Percentiles rank a stretch among this genome's conserved stretches.
Evolutionary conservation across 1,140 invertebrate species (phyloP).

Genomic region (Amyelois transitella): DNA sequence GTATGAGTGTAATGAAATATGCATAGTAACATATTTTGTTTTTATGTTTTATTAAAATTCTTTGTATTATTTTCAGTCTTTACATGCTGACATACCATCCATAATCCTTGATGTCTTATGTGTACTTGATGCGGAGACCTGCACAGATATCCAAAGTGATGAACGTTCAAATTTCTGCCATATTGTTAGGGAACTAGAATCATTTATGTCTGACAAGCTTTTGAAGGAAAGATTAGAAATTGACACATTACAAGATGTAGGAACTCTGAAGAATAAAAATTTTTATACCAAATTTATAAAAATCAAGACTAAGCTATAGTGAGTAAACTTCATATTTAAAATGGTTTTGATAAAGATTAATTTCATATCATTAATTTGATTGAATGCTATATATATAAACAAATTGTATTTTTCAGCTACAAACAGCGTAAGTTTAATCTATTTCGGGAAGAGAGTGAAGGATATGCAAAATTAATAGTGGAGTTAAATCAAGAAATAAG

Average conservation of each 20-base stretch:
- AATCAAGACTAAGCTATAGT: constrained; percentile 98
- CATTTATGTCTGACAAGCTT: constrained; percentile 88
- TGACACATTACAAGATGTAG: constrained; percentile 93
- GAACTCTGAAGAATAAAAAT: constrained; percentile 92
- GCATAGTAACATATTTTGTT: not conserved
- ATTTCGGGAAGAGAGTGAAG: constrained; percentile 98
- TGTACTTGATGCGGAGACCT: constrained; percentile 85
- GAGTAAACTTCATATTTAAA: constrained; percentile 72
- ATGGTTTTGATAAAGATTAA: not conserved
- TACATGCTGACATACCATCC: constrained; percentile 85
- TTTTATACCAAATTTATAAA: constrained; percentile 98
- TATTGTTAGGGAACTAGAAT: constrained; percentile 85
- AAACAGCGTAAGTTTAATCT: constrained; percentile 99
- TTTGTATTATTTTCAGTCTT: constrained; percentile 69
- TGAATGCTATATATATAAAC: not conserved
- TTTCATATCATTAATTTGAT: too few species aligned
- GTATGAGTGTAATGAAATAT: not conserved
- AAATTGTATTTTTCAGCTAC: constrained; percentile 82
- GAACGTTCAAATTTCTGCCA: constrained; percentile 84
- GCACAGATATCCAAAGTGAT: constrained; percentile 76
- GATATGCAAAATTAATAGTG: constrained; percentile 97
- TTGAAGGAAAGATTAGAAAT: constrained; percentile 95
- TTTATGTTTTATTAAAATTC: constrained; percentile 4
- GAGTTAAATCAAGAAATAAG: constrained; percentile 93
- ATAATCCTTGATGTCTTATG: constrained; percentile 86